A percentile compares a stretch with the other conserved stretches of the same genome.
Evolutionary conservation across 2,888 invertebrate species (phyloP).

Genomic region (Lithophane ornitopus): DNA sequence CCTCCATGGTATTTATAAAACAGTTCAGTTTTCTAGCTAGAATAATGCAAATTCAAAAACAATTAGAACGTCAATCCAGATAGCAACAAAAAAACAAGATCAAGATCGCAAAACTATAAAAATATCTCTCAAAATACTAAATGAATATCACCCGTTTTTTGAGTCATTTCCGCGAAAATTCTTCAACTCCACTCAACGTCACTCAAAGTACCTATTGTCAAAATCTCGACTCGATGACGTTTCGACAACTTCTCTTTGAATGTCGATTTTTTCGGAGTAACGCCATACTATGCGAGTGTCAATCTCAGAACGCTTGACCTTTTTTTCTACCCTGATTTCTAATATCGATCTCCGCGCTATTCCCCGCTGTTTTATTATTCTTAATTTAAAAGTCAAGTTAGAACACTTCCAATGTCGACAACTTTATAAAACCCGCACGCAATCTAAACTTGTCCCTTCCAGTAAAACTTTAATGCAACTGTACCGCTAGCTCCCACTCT

Average conservation of each 20-base stretch:
- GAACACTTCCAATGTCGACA: slow-evolving; percentile 18
- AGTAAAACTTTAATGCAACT: slow-evolving; percentile 44
- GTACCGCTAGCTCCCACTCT: slow-evolving; percentile 21
- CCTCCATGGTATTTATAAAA: background rate
- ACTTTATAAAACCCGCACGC: slow-evolving; percentile 33
- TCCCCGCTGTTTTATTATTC: slow-evolving; percentile 37
- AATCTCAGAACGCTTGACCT: slow-evolving; percentile 1
- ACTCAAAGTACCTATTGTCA: slow-evolving; percentile 22
- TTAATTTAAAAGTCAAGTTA: slow-evolving; percentile 29
- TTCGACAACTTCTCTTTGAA: slow-evolving; percentile 1
- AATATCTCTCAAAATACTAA: background rate
- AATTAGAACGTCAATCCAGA: background rate
- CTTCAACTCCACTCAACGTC: slow-evolving; percentile 23
- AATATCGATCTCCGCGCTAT: slow-evolving; percentile 19
- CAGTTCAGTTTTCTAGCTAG: background rate
- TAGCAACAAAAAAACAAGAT: background rate
- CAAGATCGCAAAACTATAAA: background rate
- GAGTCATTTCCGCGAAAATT: slow-evolving; percentile 8
- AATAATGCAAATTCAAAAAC: background rate
- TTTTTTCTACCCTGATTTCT: background rate
- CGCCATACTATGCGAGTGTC: background rate
- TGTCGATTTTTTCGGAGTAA: background rate
- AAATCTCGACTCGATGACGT: slow-evolving; percentile 32
- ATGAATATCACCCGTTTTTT: background rate
- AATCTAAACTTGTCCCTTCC: slow-evolving; percentile 45